These are phyloP conservation scores for Hippocampus zosterae DNA, from an alignment of 2,113 vertebrate species.

Conservation along the genomic window DNA sequence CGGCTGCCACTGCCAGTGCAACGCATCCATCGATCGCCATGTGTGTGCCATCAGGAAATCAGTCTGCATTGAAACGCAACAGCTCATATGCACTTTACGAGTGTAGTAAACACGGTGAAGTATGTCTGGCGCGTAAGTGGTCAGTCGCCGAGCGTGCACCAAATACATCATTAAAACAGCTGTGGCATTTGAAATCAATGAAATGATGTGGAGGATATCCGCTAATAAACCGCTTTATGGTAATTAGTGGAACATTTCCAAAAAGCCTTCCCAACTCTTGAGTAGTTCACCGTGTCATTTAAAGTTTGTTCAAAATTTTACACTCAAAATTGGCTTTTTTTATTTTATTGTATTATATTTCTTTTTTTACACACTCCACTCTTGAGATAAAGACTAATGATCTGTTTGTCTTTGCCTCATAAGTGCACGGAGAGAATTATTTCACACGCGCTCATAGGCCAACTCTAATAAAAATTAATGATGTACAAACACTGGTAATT, in stretches of 20 bases:
- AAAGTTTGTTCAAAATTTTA: background rate
- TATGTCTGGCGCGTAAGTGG: constrained; percentile 39
- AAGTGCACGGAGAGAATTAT: constrained; percentile 38
- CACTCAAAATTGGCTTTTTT: background rate
- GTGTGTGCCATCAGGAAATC: constrained; percentile 42
- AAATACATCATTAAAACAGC: constrained; percentile 28
- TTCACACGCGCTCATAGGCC: constrained; percentile 52
- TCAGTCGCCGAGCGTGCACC: constrained; percentile 28
- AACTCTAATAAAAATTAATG: constrained; percentile 71
- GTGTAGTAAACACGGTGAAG: constrained; percentile 50
- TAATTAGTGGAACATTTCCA: constrained; percentile 45
- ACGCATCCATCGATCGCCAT: constrained; percentile 40
- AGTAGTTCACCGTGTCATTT: constrained; percentile 44
- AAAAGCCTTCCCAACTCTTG: constrained; percentile 19
- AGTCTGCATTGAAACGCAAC: constrained; percentile 51
- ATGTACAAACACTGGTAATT: constrained; percentile 69
- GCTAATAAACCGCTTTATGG: constrained; percentile 47
- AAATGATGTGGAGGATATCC: constrained; percentile 37
- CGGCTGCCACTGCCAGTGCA: constrained; percentile 40
- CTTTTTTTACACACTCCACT: constrained; percentile 12
- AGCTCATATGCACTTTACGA: constrained; percentile 45
- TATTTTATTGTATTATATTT: background rate
- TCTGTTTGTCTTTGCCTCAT: constrained; percentile 57
- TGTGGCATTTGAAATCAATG: constrained; percentile 40
- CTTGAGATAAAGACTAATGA: constrained; percentile 47